These are phyloP conservation scores for Mionectes macconnelli DNA, from an alignment of 2,113 vertebrate genomes.

Conservation along the genomic window DNA sequence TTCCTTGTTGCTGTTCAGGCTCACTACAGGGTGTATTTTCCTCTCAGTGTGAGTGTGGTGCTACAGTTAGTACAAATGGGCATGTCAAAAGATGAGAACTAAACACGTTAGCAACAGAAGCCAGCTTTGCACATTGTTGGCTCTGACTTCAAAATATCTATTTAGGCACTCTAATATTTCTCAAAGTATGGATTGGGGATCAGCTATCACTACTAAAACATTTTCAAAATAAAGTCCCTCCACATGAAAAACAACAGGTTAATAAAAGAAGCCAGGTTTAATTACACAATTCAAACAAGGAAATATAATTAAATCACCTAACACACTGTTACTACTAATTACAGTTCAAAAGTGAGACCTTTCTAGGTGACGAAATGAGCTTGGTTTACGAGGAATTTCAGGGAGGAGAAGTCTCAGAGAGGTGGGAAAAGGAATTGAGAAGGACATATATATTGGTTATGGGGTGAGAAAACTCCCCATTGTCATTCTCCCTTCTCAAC, in stretches of 20 bases:
- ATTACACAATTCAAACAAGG: background rate
- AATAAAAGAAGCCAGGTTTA: conserved; percentile 3
- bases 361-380: background rate
- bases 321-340: background rate
- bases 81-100: background rate
- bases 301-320: background rate
- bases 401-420: background rate
- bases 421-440: background rate
- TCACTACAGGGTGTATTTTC: background rate
- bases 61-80: conserved; percentile 12
- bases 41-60: background rate
- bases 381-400: background rate
- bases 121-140: background rate
- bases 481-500: background rate
- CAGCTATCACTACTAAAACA: background rate
- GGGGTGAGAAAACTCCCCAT: background rate
- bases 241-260: background rate
- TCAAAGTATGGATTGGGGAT: background rate
- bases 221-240: background rate
- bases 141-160: background rate
- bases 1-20: background rate
- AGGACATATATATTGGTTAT: background rate
- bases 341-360: background rate
- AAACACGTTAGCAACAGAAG: background rate
- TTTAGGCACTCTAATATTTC: background rate